Percentiles rank a stretch among this genome's conserved stretches.
phyloP scores from a whole-genome alignment of 2,888 invertebrate species.

The Odontocerum albicorne region DNA sequence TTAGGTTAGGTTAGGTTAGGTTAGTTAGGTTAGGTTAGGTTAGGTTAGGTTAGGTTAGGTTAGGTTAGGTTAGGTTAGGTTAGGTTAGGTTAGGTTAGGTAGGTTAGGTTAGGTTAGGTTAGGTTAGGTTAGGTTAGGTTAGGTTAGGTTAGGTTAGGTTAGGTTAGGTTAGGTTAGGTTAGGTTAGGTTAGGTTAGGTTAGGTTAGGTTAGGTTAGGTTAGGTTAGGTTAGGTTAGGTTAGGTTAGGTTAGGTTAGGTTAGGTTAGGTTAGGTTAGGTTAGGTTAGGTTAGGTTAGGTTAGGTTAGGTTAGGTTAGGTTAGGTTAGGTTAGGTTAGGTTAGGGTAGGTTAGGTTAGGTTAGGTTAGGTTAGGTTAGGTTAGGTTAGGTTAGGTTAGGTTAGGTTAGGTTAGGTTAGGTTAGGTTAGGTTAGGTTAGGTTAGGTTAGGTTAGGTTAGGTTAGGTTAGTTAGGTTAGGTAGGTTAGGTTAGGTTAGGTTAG shows the following conservation, averaged over 20 bases:
- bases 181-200: constrained; percentile 32
- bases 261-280: constrained; percentile 6
- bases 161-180: constrained; percentile 4
- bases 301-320: constrained; percentile 11
- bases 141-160: constrained; percentile 6
- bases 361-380: not conserved
- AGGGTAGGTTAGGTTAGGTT: no score
- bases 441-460: constrained; percentile 7
- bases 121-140: no score
- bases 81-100: not conserved
- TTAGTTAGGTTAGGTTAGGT: no score
- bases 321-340: constrained; percentile 10
- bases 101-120: no score
- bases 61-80: not conserved
- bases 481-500: constrained; percentile 7
- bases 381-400: constrained; percentile 2
- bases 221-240: constrained; percentile 1
- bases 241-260: constrained; percentile 18
- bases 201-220: constrained; percentile 20
- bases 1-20: constrained; percentile 35
- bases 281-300: constrained; percentile 7
- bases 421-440: constrained; percentile 7
- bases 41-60: constrained; percentile 18
- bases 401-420: constrained; percentile 3
- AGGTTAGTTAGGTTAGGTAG: no score